A percentile compares a stretch with the other conserved stretches of the same genome.
phyloP scores from a whole-genome alignment of 2,888 invertebrate species.

The Empis livida region DNA sequence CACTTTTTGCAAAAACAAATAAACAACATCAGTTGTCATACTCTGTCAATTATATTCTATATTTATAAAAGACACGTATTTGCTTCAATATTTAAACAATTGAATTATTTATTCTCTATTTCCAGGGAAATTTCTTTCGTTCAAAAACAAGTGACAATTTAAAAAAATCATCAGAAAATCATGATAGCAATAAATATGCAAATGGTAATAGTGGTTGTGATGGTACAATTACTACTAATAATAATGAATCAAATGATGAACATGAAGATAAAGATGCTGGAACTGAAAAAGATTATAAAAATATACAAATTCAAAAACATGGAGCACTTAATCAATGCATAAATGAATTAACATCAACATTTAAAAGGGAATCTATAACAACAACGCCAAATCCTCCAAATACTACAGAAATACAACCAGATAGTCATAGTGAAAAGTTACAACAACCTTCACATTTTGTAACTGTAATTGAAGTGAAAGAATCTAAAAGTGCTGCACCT shows the following conservation, averaged over 20 bases:
- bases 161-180: constrained; percentile 1
- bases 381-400: constrained; percentile 2
- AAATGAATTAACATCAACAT: constrained; percentile 52
- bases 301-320: constrained; percentile 25
- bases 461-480: constrained; percentile 81
- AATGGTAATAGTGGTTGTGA: constrained; percentile 14
- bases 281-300: constrained; percentile 28
- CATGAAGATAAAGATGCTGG: constrained; percentile 31
- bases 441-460: constrained; percentile 49
- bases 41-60: too few relatives aligned
- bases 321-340: constrained; percentile 48
- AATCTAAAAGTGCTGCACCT: constrained; percentile 42
- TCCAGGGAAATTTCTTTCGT: constrained; percentile 9
- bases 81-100: too few relatives aligned
- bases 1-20: too few relatives aligned
- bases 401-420: constrained; percentile 15
- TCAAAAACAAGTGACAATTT: constrained; percentile 2
- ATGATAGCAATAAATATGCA: constrained; percentile 14
- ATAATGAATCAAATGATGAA: constrained; percentile 19
- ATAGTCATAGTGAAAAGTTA: constrained; percentile 10
- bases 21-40: too few relatives aligned
- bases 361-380: constrained; percentile 40
- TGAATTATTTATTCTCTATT: not conserved
- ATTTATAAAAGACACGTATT: too few relatives aligned
- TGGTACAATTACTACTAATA: constrained; percentile 10